Percentiles rank a stretch among this genome's conserved stretches.
Evolutionary conservation across 1,140 invertebrate genomes (phyloP).

Genomic region (Nixonia krombeini): DNA sequence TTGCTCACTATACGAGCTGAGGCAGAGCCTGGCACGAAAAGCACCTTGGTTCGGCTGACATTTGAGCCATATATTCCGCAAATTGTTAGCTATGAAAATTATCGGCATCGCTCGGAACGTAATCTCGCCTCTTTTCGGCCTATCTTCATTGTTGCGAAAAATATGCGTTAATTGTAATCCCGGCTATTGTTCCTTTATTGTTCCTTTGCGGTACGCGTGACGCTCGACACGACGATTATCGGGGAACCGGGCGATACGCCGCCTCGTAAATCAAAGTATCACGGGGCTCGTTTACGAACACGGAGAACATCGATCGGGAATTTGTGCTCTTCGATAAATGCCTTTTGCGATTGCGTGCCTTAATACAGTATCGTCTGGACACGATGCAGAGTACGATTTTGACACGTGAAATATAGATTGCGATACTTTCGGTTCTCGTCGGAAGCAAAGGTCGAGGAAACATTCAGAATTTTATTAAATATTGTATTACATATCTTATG

Average conservation of each 20-base stretch:
- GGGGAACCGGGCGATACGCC: neutral
- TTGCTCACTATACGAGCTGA: constrained; percentile 55
- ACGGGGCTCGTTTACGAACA: constrained; percentile 1
- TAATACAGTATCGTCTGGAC: neutral
- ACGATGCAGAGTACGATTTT: neutral
- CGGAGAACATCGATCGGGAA: constrained; percentile 4
- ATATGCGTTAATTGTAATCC: no score
- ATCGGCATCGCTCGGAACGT: no score
- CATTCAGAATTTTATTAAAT: no score
- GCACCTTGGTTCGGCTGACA: constrained; percentile 11
- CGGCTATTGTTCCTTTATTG: no score
- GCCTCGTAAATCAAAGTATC: constrained; percentile 6
- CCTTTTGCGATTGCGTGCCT: constrained; percentile 1
- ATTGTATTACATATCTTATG: no score
- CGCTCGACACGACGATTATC: neutral
- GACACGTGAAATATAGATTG: neutral
- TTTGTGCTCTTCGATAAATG: constrained; percentile 1
- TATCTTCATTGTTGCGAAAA: no score
- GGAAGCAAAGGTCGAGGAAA: no score
- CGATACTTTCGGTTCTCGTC: no score
- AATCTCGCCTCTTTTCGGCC: no score
- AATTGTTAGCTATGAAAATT: no score
- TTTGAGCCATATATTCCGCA: neutral
- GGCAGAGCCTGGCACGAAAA: constrained; percentile 59
- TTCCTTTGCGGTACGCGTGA: neutral